phyloP scores from a whole-genome alignment of 1,140 invertebrate species.

The Zaprionus nigranus region DNA sequence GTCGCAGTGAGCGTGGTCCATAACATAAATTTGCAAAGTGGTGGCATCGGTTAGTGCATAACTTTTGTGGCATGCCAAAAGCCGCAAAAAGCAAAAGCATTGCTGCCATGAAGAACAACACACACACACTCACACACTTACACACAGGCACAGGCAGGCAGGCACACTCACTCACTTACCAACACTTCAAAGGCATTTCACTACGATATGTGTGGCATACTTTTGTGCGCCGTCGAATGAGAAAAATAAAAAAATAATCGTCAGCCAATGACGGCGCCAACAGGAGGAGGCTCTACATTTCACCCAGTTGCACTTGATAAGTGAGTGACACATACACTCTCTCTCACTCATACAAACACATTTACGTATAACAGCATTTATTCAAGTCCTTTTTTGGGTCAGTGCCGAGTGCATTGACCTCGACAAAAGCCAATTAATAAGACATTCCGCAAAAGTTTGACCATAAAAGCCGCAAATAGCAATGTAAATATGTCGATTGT shows the following conservation, averaged over 20 bases:
- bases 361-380: background rate
- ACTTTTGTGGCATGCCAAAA: constrained; percentile 79
- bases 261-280: constrained; percentile 51
- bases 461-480: constrained; percentile 55
- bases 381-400: constrained; percentile 16
- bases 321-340: constrained; percentile 52
- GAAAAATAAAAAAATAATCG: constrained; percentile 40
- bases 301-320: constrained; percentile 34
- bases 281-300: constrained; percentile 23
- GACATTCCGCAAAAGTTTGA: constrained; percentile 34
- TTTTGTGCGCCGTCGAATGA: constrained; percentile 51
- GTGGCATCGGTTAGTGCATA: constrained; percentile 72
- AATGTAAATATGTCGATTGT: constrained; percentile 32
- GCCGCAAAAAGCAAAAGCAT: constrained; percentile 77
- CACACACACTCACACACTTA: constrained; percentile 41
- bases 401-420: constrained; percentile 55
- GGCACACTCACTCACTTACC: constrained; percentile 14
- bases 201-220: constrained; percentile 62
- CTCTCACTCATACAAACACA: background rate
- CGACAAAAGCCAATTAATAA: constrained; percentile 64
- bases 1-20: constrained; percentile 29
- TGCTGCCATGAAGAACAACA: constrained; percentile 68
- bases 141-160: constrained; percentile 15
- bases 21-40: constrained; percentile 78
- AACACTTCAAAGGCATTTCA: constrained; percentile 75